phyloP scores from a whole-genome alignment of 2,113 vertebrate species.

The Indicator indicator region DNA sequence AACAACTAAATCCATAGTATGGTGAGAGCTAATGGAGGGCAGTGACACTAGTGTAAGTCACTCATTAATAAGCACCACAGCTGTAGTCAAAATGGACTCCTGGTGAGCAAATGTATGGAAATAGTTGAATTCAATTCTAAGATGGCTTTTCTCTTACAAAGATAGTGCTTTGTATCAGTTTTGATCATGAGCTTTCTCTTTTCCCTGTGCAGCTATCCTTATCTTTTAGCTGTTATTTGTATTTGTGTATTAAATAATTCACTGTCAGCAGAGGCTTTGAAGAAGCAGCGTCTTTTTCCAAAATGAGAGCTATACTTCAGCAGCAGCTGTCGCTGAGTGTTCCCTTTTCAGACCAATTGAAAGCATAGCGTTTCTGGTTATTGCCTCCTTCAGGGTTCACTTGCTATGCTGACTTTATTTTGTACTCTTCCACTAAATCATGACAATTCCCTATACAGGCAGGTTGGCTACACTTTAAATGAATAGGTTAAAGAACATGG shows the following conservation, averaged over 20 bases:
- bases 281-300: neutral
- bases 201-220: neutral
- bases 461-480: neutral
- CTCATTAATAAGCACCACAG: neutral
- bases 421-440: neutral
- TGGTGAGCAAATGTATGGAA: neutral
- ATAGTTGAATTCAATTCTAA: neutral
- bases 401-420: neutral
- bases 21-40: neutral
- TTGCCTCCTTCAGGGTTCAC: slow-evolving; percentile 2
- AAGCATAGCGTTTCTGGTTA: neutral
- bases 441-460: neutral
- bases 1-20: neutral
- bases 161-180: neutral
- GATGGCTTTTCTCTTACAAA: neutral
- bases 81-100: neutral
- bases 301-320: neutral
- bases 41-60: neutral
- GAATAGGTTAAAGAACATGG: neutral
- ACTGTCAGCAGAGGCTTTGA: neutral
- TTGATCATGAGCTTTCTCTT: neutral
- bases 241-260: neutral
- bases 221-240: neutral
- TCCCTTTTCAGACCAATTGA: neutral
- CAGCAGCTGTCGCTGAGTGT: neutral